Evolutionary conservation across 2,113 vertebrate genomes (phyloP).

Genomic region (Connochaetes taurinus): DNA sequence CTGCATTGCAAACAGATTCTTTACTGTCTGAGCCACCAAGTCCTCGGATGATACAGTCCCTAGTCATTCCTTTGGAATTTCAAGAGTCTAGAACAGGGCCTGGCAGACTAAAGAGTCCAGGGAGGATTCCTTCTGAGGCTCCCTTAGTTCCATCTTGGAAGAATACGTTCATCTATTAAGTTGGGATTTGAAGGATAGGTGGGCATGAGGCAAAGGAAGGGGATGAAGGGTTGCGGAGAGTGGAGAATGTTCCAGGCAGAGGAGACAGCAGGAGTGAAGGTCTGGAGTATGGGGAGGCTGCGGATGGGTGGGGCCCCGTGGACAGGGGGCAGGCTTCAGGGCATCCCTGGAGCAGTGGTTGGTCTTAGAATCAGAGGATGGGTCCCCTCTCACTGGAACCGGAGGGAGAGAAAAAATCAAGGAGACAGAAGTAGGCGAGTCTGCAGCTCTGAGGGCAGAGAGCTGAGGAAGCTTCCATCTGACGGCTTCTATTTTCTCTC

Average conservation of each 20-base stretch:
- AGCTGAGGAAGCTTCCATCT: neutral
- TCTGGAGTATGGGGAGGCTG: neutral
- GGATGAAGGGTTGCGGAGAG: too few species aligned
- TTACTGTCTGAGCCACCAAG: neutral
- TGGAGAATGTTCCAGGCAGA: neutral
- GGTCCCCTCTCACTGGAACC: neutral
- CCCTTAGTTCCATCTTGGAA: neutral
- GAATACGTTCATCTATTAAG: neutral
- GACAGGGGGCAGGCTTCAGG: neutral
- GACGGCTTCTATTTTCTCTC: neutral
- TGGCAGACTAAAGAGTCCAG: neutral
- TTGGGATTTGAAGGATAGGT: neutral
- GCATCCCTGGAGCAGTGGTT: neutral
- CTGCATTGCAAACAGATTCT: neutral
- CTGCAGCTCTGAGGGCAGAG: neutral
- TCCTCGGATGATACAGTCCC: neutral
- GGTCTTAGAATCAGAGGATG: neutral
- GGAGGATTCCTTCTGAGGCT: neutral
- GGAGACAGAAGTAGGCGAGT: neutral
- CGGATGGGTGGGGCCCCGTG: fast-evolving
- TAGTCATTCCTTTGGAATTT: neutral
- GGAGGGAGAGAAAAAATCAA: neutral
- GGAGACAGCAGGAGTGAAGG: neutral
- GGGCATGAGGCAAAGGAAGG: neutral
- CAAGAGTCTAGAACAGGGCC: neutral